Evolutionary conservation across 2,113 vertebrate genomes (phyloP).

Genomic region (Melanerpes formicivorus): DNA sequence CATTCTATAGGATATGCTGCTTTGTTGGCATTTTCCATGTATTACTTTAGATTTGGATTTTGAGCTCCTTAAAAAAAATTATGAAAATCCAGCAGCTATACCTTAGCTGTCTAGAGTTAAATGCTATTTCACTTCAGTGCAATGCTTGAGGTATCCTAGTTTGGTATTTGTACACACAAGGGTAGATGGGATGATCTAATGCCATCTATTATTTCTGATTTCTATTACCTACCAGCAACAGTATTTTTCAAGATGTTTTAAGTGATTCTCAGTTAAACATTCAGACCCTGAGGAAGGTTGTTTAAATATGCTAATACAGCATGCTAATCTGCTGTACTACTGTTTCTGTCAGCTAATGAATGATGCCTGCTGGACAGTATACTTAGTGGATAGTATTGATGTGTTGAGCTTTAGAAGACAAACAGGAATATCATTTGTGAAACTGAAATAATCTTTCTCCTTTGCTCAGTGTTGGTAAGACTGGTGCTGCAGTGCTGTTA

Average conservation of each 20-base stretch:
- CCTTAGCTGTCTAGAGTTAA: not conserved
- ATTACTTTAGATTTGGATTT: not conserved
- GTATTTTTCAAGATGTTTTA: not conserved
- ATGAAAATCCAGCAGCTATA: not conserved
- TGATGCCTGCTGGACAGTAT: not conserved
- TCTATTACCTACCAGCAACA: not conserved
- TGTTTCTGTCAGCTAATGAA: not conserved
- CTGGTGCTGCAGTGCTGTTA: not conserved
- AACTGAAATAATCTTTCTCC: not conserved
- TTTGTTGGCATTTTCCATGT: not conserved
- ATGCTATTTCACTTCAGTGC: not conserved
- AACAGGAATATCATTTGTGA: not conserved
- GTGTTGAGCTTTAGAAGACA: not conserved
- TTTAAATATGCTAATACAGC: not conserved
- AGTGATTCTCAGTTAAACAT: not conserved
- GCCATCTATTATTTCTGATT: not conserved
- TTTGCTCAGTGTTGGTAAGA: not conserved
- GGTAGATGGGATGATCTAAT: not conserved
- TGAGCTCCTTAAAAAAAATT: not conserved
- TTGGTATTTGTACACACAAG: not conserved
- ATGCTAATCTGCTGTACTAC: not conserved
- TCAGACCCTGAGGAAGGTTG: not conserved
- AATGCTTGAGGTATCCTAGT: not conserved
- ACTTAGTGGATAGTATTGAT: not conserved
- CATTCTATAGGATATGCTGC: not conserved